These are phyloP conservation scores for Onychomys leucogaster DNA, from an alignment of 2,797 vertebrate genomes.

Conservation along the genomic window DNA sequence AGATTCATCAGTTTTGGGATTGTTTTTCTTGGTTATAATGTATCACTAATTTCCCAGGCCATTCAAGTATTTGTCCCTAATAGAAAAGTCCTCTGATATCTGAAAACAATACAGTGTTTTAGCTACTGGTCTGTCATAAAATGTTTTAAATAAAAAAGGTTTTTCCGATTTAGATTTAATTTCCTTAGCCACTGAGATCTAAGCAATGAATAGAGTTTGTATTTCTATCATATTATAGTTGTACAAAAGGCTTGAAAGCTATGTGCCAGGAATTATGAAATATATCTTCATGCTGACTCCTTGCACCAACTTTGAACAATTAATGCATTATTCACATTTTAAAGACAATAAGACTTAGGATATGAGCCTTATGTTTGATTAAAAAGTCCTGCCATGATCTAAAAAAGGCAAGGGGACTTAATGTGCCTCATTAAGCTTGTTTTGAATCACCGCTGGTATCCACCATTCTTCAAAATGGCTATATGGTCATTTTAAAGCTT, in stretches of 20 bases:
- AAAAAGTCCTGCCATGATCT: not conserved
- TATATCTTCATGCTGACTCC: constrained; percentile 23
- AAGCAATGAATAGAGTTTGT: constrained; percentile 67
- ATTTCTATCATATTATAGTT: constrained; percentile 60
- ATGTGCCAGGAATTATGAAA: constrained; percentile 24
- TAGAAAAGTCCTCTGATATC: not conserved
- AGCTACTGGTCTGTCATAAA: not conserved
- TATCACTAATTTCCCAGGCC: constrained; percentile 23
- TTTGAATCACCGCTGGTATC: not conserved
- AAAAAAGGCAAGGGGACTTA: not conserved
- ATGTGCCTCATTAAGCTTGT: not conserved
- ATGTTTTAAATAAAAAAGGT: constrained; percentile 15
- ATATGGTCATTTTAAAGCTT: not conserved
- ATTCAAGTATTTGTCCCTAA: not conserved
- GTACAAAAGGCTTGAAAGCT: constrained; percentile 29
- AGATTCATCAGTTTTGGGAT: not conserved
- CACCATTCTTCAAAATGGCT: constrained; percentile 4
- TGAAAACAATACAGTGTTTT: constrained; percentile 35
- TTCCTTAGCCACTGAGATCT: constrained; percentile 32
- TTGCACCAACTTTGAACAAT: constrained; percentile 34
- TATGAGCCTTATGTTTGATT: not conserved
- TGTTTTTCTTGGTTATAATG: constrained; percentile 7
- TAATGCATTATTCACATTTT: constrained; percentile 22
- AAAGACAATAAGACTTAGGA: not conserved
- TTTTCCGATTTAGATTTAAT: constrained; percentile 62